A percentile compares a stretch with the other conserved stretches of the same genome.
These are phyloP conservation scores for Hexactinellida sp. DNA, from an alignment of 37 sponge, comb jelly and placozoan genomes.

Conservation along the genomic window DNA sequence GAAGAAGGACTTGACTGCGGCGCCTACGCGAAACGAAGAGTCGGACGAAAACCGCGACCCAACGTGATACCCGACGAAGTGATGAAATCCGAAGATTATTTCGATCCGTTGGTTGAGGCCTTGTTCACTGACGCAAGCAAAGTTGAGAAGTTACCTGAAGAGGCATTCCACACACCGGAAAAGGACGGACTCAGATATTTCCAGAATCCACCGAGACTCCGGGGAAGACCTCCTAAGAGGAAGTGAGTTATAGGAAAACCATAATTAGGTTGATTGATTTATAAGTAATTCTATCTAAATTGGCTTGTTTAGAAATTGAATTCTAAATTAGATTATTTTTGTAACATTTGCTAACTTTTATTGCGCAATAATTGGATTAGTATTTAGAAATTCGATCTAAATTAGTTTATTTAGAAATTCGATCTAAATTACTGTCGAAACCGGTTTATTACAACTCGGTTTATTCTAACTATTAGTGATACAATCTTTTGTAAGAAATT, in stretches of 20 bases:
- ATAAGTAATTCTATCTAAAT: no score
- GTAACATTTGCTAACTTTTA: neutral
- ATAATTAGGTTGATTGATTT: no score
- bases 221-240: neutral
- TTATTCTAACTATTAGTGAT: no score
- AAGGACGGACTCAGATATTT: neutral
- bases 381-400: neutral
- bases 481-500: no score
- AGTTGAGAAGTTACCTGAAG: neutral
- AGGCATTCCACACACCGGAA: neutral
- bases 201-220: neutral
- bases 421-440: no score
- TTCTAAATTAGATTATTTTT: neutral
- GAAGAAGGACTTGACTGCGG: neutral
- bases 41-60: neutral
- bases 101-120: neutral
- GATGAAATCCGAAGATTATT: constrained; percentile 3
- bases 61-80: neutral
- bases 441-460: no score
- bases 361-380: neutral
- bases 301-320: no score
- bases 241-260: neutral
- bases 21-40: neutral
- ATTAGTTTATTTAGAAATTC: neutral
- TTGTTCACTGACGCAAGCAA: neutral